These are phyloP conservation scores for Magallana gigas DNA, from an alignment of 1,140 invertebrate genomes.

Conservation along the genomic window DNA sequence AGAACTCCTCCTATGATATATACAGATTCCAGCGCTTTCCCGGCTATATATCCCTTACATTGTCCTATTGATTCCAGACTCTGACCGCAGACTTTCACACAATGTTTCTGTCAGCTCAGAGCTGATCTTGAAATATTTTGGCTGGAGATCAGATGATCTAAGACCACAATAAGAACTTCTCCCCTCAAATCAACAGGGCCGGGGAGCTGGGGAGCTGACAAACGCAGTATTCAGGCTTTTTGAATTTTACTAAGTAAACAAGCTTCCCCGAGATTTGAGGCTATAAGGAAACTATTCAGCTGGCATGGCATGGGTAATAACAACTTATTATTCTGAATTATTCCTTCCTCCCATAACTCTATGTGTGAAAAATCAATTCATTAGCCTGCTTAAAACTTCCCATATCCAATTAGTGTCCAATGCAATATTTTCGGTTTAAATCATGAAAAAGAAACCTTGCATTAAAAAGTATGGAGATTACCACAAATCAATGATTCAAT, in stretches of 20 bases:
- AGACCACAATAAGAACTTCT: not conserved
- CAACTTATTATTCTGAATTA: no score
- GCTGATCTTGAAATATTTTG: not conserved
- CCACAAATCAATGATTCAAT: no score
- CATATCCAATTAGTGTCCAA: no score
- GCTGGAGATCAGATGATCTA: conserved; percentile 3
- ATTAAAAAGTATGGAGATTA: no score
- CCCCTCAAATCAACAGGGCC: not conserved
- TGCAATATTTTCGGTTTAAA: no score
- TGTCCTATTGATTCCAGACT: conserved; percentile 6
- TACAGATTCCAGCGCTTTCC: not conserved
- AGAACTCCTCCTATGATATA: no score
- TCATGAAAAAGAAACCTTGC: no score
- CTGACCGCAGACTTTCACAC: not conserved
- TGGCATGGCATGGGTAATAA: no score
- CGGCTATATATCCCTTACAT: not conserved
- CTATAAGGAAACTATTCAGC: not conserved
- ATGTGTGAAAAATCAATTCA: no score
- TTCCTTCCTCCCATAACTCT: no score
- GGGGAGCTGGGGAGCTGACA: not conserved
- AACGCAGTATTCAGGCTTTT: not conserved
- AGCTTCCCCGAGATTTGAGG: not conserved
- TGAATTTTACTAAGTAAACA: not conserved
- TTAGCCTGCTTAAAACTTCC: no score
- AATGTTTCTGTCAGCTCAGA: not conserved